Percentiles rank a stretch among this genome's conserved stretches.
Evolutionary conservation across 1,140 invertebrate species (phyloP).

Genomic region (Cataglyphis hispanica): DNA sequence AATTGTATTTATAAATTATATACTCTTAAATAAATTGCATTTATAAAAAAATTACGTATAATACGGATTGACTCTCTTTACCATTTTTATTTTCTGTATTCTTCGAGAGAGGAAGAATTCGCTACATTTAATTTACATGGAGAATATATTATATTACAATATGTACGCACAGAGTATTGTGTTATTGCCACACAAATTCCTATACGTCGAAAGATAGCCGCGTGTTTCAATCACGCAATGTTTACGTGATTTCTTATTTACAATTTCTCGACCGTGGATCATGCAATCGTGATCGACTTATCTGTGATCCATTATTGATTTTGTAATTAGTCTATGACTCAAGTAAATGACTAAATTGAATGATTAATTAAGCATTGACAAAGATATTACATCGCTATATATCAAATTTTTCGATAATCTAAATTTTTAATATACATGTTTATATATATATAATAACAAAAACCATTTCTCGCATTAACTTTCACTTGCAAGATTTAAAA

Average conservation of each 20-base stretch:
- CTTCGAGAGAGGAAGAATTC: neutral
- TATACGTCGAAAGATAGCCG: neutral
- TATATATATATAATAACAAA: no score
- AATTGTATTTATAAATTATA: neutral
- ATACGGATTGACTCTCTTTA: neutral
- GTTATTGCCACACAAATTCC: neutral
- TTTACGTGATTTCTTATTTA: slow-evolving; percentile 24
- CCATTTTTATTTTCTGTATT: neutral
- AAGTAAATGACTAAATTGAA: neutral
- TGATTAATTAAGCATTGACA: no score
- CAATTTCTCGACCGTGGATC: neutral
- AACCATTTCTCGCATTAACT: no score
- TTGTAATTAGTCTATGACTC: neutral
- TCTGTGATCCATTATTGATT: neutral
- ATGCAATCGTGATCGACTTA: slow-evolving; percentile 3
- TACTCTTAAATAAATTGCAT: neutral
- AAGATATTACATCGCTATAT: no score
- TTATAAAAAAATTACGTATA: neutral
- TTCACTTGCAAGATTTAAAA: no score
- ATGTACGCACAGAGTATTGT: neutral
- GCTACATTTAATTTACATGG: neutral
- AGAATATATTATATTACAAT: neutral
- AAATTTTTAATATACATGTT: no score
- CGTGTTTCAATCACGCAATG: slow-evolving; percentile 12
- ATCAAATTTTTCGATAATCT: no score